phyloP scores from a whole-genome alignment of 2,113 vertebrate genomes.

The Mandrillus leucophaeus region DNA sequence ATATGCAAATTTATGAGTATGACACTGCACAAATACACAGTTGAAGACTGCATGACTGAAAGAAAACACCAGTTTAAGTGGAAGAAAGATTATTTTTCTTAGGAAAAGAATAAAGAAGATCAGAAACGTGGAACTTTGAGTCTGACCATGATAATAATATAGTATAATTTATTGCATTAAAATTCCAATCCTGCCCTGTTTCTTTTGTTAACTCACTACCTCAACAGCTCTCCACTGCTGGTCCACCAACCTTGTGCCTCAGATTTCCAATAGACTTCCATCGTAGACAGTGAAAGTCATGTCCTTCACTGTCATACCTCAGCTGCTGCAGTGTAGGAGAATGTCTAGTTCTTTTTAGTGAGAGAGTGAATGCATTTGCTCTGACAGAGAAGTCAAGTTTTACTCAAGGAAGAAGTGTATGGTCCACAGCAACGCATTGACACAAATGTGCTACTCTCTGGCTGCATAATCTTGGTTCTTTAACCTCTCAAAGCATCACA shows the following conservation, averaged over 20 bases:
- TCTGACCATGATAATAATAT: constrained; percentile 32
- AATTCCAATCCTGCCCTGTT: constrained; percentile 9
- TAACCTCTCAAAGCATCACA: neutral
- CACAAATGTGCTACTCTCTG: neutral
- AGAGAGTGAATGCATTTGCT: neutral
- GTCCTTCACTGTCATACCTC: neutral
- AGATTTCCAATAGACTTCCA: too few relatives aligned
- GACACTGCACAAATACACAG: neutral
- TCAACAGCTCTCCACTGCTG: neutral
- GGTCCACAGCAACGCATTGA: neutral
- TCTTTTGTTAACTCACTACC: neutral
- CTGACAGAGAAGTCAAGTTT: neutral
- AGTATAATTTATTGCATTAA: constrained; percentile 28
- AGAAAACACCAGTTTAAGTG: constrained; percentile 58
- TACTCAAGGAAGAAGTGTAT: neutral
- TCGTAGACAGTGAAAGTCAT: too few relatives aligned
- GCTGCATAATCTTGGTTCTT: neutral
- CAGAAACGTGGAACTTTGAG: neutral
- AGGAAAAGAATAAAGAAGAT: neutral
- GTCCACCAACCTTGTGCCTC: too few relatives aligned
- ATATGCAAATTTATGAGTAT: constrained; percentile 64
- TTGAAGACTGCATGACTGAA: constrained; percentile 53
- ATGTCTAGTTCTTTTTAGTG: neutral
- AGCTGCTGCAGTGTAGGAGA: neutral
- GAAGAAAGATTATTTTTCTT: constrained; percentile 37